phyloP scores from a whole-genome alignment of 2,797 vertebrate species.

The Clarias platycephalus region DNA sequence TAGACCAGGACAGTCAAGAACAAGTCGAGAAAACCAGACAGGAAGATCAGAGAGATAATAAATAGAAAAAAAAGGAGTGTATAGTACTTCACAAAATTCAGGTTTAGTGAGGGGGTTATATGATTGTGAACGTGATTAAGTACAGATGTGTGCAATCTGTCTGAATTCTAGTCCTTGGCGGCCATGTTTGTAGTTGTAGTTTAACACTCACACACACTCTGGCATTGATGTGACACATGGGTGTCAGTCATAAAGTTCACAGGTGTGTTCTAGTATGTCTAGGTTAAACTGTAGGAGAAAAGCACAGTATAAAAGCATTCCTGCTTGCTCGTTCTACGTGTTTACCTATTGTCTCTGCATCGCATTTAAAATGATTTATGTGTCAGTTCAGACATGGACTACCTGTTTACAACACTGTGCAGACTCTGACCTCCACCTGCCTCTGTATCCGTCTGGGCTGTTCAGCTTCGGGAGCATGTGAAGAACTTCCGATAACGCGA shows the following conservation, averaged over 20 bases:
- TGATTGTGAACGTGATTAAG: too few species aligned
- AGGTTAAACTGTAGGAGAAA: not conserved
- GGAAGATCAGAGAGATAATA: too few species aligned
- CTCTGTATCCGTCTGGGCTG: not conserved
- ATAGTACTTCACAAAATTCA: too few species aligned
- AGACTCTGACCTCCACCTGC: not conserved
- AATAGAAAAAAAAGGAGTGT: too few species aligned
- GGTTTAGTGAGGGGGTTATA: too few species aligned
- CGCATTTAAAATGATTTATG: not conserved
- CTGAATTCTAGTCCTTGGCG: too few species aligned
- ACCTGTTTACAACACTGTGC: not conserved
- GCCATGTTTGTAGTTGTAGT: too few species aligned
- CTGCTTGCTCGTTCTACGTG: not conserved
- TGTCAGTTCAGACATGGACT: not conserved
- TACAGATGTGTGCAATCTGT: too few species aligned
- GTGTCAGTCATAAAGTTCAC: not conserved
- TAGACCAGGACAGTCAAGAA: too few species aligned
- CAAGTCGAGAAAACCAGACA: too few species aligned
- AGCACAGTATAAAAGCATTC: not conserved
- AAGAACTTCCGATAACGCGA: not conserved
- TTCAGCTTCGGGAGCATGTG: not conserved
- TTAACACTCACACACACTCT: too few species aligned
- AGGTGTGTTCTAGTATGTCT: not conserved
- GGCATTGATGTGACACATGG: not conserved
- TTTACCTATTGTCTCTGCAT: not conserved